Evolutionary conservation across 2,888 invertebrate genomes (phyloP).

Genomic region (Oligia strigilis): DNA sequence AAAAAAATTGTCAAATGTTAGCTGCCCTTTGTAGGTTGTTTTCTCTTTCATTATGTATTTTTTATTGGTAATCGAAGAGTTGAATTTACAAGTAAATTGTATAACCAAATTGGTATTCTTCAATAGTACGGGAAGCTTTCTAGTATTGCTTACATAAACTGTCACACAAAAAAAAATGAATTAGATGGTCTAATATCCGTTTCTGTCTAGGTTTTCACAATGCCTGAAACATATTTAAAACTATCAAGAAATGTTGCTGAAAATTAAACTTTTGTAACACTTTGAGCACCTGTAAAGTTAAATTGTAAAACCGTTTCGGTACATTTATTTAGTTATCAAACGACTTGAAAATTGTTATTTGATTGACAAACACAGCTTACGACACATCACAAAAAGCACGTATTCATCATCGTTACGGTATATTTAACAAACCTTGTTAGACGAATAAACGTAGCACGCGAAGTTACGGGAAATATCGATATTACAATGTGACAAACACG

Average conservation of each 20-base stretch:
- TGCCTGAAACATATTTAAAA: slow-evolving; percentile 6
- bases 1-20: background rate
- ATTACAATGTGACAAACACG: slow-evolving; percentile 53
- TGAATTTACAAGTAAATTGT: slow-evolving; percentile 40
- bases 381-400: slow-evolving; percentile 57
- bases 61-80: slow-evolving; percentile 28
- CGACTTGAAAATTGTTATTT: slow-evolving; percentile 29
- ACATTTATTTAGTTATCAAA: slow-evolving; percentile 47
- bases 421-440: slow-evolving; percentile 62
- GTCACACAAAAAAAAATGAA: background rate
- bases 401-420: slow-evolving; percentile 61
- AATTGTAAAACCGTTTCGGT: slow-evolving; percentile 44
- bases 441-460: slow-evolving; percentile 55
- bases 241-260: background rate
- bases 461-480: slow-evolving; percentile 63
- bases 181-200: no score
- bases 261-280: slow-evolving; percentile 33
- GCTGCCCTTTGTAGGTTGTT: background rate
- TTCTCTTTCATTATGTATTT: slow-evolving; percentile 19
- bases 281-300: slow-evolving; percentile 28
- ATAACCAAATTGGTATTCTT: slow-evolving; percentile 44
- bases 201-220: slow-evolving; percentile 6
- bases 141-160: slow-evolving; percentile 13
- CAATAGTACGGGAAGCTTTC: slow-evolving; percentile 39
- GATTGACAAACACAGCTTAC: slow-evolving; percentile 39